Conservation (phyloP, 2,113 vertebrate species). For the Tursiops truncatus region DNA sequence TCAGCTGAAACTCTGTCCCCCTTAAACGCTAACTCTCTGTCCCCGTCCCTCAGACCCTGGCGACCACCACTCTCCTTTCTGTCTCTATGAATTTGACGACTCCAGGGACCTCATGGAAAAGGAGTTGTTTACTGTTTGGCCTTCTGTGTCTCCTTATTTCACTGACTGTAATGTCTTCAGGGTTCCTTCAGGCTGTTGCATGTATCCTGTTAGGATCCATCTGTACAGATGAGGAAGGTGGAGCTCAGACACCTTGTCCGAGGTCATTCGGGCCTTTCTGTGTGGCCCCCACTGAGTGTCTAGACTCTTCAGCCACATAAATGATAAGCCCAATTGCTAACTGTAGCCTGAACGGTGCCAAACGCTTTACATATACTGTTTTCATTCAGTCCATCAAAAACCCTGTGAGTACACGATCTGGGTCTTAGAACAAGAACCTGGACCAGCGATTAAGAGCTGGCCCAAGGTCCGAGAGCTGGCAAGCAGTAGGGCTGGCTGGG, state of each 20-base stretch:
- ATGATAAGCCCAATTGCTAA: not conserved
- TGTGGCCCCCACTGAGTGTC: not conserved
- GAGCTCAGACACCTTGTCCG: not conserved
- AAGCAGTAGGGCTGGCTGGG: fast-evolving
- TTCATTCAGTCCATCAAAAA: not conserved
- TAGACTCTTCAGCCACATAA: not conserved
- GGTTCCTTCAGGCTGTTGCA: not conserved
- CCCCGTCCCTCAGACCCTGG: not conserved
- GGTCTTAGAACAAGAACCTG: not conserved
- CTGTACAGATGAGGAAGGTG: not conserved
- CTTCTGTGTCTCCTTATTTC: not conserved
- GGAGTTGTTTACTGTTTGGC: not conserved
- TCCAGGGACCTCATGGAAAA: not conserved
- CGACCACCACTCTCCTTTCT: not conserved
- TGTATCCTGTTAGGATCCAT: fast-evolving
- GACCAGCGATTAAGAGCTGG: not conserved
- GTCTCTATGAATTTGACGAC: not conserved
- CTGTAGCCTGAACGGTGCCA: not conserved
- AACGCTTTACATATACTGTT: not conserved
- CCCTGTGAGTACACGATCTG: not conserved
- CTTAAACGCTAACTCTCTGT: not conserved
- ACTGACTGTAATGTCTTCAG: not conserved
- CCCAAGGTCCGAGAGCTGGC: not conserved
- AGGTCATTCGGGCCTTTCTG: not conserved
- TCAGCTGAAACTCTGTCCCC: not conserved